Evolutionary conservation across 2,888 invertebrate genomes (phyloP), one percentile per base, ranked within the genome.

Genomic region (Drosophila helvetica): DNA sequence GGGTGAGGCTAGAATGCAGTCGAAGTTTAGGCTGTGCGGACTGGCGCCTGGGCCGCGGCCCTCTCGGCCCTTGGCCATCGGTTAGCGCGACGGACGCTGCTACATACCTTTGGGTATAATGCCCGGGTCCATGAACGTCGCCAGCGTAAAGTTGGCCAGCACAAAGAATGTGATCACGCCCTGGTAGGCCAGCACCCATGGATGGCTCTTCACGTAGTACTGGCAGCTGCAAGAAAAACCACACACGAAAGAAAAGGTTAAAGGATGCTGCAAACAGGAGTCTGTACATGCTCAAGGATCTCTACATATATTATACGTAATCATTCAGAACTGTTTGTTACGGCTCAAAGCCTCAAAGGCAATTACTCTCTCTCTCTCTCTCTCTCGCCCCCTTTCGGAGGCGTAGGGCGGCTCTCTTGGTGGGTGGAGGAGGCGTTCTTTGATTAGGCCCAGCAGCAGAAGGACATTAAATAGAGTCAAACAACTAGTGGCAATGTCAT

Each of bases 41-140:
- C 30, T 51, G 18, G 52, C 64, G 63, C 67, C 22, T 22, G 22
- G 22, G 22, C 22, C 19, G 1, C 63, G 73, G 62, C 17, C 42
- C 62, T 50, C 52, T 63, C 57, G 22, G 22, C 22, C 22, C 22
- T 80, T 72, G 80, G 76, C 27, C 27, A 7, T 27, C 27, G 27
- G 1, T 27, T 27, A 27, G 27, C 27, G 2, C 72, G 22, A 75
- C 88, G n/a, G n/a, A n/a, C n/a, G n/a, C n/a, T n/a, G 88, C 67
- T 84, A 85, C 84, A 86, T 93, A 98, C 98, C 98, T 96, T 97
- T 98, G 91, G 98, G 98, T 94, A 99, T 98, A 79, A 98, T 96
- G 90, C 99, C 99, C 91, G 99, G 99, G 93, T 99, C 99, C 98
- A 99, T 99, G 93, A 99, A 98, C 90, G 99, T 99, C 87, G 99